Conservation (phyloP, 2,113 vertebrate species). For the Burhinus bistriatus region DNA sequence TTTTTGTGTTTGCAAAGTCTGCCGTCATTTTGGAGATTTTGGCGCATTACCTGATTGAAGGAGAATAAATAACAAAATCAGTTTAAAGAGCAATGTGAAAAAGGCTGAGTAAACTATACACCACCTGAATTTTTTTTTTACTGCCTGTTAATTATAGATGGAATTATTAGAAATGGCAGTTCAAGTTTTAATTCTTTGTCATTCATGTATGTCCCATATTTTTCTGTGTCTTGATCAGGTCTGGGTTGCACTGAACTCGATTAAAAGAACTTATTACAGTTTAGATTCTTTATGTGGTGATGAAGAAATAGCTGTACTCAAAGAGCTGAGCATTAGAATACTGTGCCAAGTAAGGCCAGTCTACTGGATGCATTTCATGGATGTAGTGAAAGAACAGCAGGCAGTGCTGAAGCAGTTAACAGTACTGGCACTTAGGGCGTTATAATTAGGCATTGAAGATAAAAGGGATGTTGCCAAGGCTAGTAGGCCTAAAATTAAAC, state of each 20-base stretch:
- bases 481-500: constrained; percentile 63
- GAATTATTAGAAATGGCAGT: neutral
- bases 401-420: constrained; percentile 39
- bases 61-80: neutral
- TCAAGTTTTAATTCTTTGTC: neutral
- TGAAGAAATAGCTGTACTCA: neutral
- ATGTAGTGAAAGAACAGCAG: neutral
- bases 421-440: constrained; percentile 9
- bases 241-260: neutral
- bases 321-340: neutral
- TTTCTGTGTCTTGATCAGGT: neutral
- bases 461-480: constrained; percentile 54
- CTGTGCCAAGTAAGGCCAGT: neutral
- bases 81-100: neutral
- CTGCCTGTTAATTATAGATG: neutral
- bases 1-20: neutral
- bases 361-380: neutral
- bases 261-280: neutral
- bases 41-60: neutral
- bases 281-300: neutral
- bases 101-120: neutral
- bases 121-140: neutral
- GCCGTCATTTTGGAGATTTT: neutral
- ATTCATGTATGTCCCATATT: neutral
- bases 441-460: constrained; percentile 53